These are phyloP conservation scores for Lordiphosa fenestrarum DNA, from an alignment of 2,888 invertebrate genomes.

Conservation along the genomic window DNA sequence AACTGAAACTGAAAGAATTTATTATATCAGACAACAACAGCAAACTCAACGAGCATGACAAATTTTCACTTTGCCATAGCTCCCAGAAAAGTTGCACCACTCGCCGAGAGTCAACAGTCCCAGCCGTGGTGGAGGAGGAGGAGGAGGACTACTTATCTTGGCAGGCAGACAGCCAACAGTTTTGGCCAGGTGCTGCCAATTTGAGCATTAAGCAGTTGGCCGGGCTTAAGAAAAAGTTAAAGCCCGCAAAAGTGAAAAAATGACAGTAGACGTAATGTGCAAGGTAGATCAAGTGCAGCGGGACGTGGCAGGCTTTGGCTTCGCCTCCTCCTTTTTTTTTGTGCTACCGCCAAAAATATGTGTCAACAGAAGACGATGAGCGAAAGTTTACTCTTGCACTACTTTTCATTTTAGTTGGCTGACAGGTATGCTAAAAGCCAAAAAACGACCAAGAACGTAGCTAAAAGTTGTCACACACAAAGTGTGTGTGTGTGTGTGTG, in stretches of 20 bases:
- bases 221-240: conserved; percentile 58
- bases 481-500: conserved; percentile 11
- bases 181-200: conserved; percentile 69
- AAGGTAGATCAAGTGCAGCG: conserved; percentile 47
- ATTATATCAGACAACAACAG: conserved; percentile 54
- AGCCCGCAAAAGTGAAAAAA: conserved; percentile 40
- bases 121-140: conserved; percentile 29
- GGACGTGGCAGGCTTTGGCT: conserved; percentile 35
- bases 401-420: conserved; percentile 71
- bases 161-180: conserved; percentile 47
- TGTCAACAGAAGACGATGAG: conserved; percentile 67
- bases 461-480: conserved; percentile 39
- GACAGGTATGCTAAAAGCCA: conserved; percentile 74
- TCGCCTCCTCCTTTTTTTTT: background rate
- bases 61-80: conserved; percentile 63
- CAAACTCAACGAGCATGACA: conserved; percentile 66
- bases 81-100: background rate
- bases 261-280: conserved; percentile 54
- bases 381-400: conserved; percentile 72
- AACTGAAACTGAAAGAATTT: conserved; percentile 66
- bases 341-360: conserved; percentile 59
- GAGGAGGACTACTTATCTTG: conserved; percentile 59
- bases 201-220: conserved; percentile 62
- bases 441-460: conserved; percentile 39
- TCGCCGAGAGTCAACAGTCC: conserved; percentile 38